phyloP scores from a whole-genome alignment of 2,888 invertebrate genomes.

The Monochamus alternatus region DNA sequence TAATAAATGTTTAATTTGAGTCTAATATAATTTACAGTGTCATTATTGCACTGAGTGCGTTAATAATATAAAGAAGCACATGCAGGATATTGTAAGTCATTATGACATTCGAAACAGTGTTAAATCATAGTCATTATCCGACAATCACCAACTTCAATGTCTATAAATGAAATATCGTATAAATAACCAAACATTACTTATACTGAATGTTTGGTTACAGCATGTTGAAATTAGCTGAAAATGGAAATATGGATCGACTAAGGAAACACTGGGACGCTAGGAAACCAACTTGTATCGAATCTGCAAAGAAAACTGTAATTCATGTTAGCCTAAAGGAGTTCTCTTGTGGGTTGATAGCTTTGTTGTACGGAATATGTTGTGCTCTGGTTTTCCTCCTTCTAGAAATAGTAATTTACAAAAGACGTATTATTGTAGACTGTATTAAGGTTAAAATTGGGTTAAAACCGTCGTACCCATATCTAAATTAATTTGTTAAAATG shows the following conservation, averaged over 20 bases:
- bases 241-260: conserved; percentile 76
- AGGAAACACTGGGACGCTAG: conserved; percentile 75
- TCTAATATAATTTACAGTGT: too few relatives aligned
- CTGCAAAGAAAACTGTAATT: conserved; percentile 70
- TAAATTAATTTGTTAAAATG: neutral
- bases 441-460: neutral
- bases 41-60: too few relatives aligned
- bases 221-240: conserved; percentile 74
- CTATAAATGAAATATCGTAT: too few relatives aligned
- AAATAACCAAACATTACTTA: too few relatives aligned
- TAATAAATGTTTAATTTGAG: too few relatives aligned
- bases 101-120: too few relatives aligned
- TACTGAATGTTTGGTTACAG: conserved; percentile 70
- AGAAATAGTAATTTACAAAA: conserved; percentile 62
- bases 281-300: conserved; percentile 75
- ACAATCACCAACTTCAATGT: too few relatives aligned
- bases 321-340: conserved; percentile 76
- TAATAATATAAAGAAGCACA: too few relatives aligned
- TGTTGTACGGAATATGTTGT: conserved; percentile 71
- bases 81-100: too few relatives aligned
- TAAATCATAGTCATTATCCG: too few relatives aligned
- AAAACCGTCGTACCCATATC: neutral
- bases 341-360: conserved; percentile 73
- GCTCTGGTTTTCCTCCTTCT: conserved; percentile 67
- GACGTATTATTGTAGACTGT: neutral